Evolutionary conservation across 2,113 vertebrate species (phyloP).

Genomic region (Prolemur simus): DNA sequence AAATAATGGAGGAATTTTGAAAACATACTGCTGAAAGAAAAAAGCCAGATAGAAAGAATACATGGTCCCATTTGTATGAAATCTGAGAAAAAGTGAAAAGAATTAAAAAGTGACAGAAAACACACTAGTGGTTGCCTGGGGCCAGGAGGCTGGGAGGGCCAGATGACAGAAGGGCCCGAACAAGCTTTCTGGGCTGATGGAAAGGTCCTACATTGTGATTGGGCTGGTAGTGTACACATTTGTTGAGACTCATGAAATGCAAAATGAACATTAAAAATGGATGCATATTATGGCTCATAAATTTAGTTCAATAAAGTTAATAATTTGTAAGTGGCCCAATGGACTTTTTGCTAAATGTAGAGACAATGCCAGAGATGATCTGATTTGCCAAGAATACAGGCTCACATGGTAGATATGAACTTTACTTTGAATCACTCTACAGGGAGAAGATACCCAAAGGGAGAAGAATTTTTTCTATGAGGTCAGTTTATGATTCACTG

Average conservation of each 20-base stretch:
- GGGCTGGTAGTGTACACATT: background rate
- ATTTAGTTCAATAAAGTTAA: background rate
- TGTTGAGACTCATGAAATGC: background rate
- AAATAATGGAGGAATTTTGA: background rate
- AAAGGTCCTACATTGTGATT: background rate
- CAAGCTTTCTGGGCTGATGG: too few relatives aligned
- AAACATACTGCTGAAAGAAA: background rate
- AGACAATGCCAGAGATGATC: background rate
- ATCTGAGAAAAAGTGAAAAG: background rate
- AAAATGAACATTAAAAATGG: background rate
- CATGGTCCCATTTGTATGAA: background rate
- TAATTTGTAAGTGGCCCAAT: background rate
- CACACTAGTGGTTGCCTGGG: background rate
- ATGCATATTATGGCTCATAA: background rate
- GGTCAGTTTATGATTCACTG: background rate
- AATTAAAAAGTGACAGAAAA: background rate
- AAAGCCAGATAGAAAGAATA: background rate
- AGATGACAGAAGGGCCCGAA: accelerated
- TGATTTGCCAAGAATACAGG: background rate
- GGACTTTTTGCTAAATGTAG: background rate
- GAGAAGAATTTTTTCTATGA: background rate
- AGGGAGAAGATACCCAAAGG: background rate
- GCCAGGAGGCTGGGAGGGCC: background rate
- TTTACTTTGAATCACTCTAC: background rate
- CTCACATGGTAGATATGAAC: background rate